Conservation (phyloP, 2,888 invertebrate genomes). For the Teleogryllus oceanicus region DNA sequence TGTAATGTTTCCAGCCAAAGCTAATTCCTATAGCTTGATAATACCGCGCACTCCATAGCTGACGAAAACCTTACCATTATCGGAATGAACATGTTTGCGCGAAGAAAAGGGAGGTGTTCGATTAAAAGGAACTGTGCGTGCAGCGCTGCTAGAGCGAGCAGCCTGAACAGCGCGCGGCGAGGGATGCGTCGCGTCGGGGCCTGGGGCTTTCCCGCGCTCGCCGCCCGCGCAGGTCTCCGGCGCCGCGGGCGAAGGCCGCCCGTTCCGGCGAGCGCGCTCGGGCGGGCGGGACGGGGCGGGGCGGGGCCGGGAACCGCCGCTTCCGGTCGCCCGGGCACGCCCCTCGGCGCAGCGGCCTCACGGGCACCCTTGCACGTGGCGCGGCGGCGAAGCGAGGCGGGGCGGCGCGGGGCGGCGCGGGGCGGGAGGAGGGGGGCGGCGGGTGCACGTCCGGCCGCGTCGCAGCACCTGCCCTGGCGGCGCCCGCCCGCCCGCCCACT, state of each 20-base stretch:
- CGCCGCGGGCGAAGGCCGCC: not conserved
- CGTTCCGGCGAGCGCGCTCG: slow-evolving; percentile 6
- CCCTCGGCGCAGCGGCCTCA: not conserved
- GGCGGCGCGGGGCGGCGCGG: not conserved
- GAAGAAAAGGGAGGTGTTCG: too few relatives aligned
- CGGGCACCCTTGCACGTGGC: slow-evolving; percentile 1
- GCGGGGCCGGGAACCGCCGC: not conserved
- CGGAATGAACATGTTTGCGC: too few relatives aligned
- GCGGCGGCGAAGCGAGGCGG: not conserved
- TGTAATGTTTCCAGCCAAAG: too few relatives aligned
- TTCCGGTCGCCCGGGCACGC: slow-evolving; percentile 18
- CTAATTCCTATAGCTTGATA: too few relatives aligned
- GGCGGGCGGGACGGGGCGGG: not conserved
- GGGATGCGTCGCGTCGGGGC: too few relatives aligned
- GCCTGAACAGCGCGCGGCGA: too few relatives aligned
- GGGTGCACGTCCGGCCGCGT: slow-evolving; percentile 6
- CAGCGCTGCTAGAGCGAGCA: too few relatives aligned
- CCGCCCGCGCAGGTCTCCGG: too few relatives aligned
- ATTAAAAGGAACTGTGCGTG: too few relatives aligned
- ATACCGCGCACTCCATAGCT: too few relatives aligned
- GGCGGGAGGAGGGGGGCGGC: not conserved
- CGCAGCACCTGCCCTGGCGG: not conserved
- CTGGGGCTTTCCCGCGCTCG: too few relatives aligned
- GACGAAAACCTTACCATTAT: too few relatives aligned
- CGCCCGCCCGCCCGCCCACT: not conserved